phyloP scores from a whole-genome alignment of 2,113 vertebrate species.

The Colistium nudipinnis region DNA sequence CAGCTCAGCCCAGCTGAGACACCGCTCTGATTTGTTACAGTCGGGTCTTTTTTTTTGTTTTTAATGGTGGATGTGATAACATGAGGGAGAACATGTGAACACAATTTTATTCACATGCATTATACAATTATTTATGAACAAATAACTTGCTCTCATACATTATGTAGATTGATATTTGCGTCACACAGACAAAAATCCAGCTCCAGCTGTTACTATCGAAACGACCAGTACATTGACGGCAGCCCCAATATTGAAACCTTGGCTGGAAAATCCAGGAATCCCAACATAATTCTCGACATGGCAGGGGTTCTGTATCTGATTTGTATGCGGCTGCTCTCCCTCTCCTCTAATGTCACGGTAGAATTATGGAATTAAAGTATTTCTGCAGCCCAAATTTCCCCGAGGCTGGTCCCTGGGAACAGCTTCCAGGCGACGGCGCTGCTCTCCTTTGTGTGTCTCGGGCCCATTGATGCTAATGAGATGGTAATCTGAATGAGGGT shows the following conservation, averaged over 20 bases:
- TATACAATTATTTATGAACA: conserved; percentile 5
- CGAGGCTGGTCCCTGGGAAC: conserved; percentile 39
- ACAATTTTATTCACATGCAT: conserved; percentile 26
- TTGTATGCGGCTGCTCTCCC: conserved; percentile 41
- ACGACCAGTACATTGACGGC: conserved; percentile 27
- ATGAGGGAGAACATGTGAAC: conserved; percentile 31
- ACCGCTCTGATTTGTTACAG: not conserved
- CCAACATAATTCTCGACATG: conserved; percentile 35
- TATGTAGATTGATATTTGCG: conserved; percentile 35
- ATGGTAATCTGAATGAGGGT: conserved; percentile 74
- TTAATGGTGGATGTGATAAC: not conserved
- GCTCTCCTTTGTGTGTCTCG: conserved; percentile 48
- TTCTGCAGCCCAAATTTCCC: conserved; percentile 50
- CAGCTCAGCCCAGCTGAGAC: conserved; percentile 7
- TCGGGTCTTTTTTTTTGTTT: conserved; percentile 11
- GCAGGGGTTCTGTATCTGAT: conserved; percentile 28
- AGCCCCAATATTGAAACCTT: conserved; percentile 9
- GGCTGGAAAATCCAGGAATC: conserved; percentile 21
- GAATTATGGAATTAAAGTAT: conserved; percentile 64
- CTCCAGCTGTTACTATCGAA: conserved; percentile 31
- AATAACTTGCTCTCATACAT: conserved; percentile 22
- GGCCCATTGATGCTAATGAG: conserved; percentile 72
- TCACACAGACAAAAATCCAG: conserved; percentile 14
- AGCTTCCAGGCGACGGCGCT: conserved; percentile 34
- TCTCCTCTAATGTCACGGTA: conserved; percentile 39